Evolutionary conservation across 1,140 invertebrate genomes (phyloP).

Genomic region (Homarus americanus): DNA sequence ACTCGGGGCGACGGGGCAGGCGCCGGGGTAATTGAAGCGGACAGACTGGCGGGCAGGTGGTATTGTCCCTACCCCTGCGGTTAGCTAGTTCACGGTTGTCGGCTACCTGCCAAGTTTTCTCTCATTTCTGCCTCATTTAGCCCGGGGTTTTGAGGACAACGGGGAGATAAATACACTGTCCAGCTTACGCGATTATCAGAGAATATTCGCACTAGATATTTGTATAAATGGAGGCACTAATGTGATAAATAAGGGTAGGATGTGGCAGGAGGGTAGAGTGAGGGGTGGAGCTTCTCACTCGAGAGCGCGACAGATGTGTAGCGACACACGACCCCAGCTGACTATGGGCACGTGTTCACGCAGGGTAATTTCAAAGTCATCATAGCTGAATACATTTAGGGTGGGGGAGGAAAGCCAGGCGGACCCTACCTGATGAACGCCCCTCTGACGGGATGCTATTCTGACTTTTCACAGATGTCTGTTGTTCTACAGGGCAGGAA

Average conservation of each 20-base stretch:
- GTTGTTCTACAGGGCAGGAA: conserved; percentile 29
- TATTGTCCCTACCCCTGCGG: conserved; percentile 47
- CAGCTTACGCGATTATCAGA: too few relatives aligned
- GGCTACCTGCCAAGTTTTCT: background rate
- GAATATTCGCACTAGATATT: background rate
- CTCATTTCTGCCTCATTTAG: background rate
- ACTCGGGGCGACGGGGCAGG: background rate
- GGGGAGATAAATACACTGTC: background rate
- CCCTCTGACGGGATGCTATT: too few relatives aligned
- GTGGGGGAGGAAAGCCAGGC: background rate
- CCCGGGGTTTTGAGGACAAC: background rate
- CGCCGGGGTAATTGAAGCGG: conserved; percentile 42
- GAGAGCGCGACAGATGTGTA: conserved; percentile 37
- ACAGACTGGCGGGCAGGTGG: conserved; percentile 56
- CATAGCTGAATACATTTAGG: conserved; percentile 48
- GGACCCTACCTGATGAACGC: background rate
- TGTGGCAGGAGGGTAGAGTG: background rate
- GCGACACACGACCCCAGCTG: conserved; percentile 45
- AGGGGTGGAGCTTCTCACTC: background rate
- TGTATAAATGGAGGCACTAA: too few relatives aligned
- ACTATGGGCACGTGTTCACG: conserved; percentile 48
- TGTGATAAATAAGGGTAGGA: background rate
- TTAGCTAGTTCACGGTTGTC: background rate
- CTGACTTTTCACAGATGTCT: too few relatives aligned
- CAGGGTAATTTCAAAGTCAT: conserved; percentile 46